Evolutionary conservation across 1,140 invertebrate genomes (phyloP).

Genomic region (Apis cerana): DNA sequence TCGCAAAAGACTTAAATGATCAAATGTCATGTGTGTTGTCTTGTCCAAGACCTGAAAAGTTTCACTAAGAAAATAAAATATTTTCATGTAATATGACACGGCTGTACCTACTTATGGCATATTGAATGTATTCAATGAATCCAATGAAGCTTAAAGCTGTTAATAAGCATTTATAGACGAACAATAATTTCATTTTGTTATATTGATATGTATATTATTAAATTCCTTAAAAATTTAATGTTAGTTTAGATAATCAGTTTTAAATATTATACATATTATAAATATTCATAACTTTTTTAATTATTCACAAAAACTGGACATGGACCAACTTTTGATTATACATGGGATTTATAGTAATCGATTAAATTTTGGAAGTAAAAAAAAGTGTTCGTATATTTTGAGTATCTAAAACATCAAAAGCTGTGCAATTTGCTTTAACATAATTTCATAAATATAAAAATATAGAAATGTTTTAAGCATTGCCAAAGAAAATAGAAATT

Average conservation of each 20-base stretch:
- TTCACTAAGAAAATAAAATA: constrained; percentile 53
- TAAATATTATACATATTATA: constrained; percentile 13
- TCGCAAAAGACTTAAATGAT: constrained; percentile 45
- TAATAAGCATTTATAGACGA: constrained; percentile 19
- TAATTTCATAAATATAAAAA: constrained; percentile 5
- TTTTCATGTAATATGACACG: constrained; percentile 51
- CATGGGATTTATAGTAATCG: not conserved
- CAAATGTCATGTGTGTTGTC: constrained; percentile 35
- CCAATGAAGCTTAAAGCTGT: constrained; percentile 3
- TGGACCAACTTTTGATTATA: constrained; percentile 38
- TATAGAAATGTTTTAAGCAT: not conserved
- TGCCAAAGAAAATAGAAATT: constrained; percentile 12
- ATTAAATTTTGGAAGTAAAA: constrained; percentile 1
- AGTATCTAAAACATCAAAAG: not conserved
- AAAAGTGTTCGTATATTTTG: constrained; percentile 13
- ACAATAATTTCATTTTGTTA: constrained; percentile 17
- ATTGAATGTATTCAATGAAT: constrained; percentile 23
- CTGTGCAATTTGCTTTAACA: constrained; percentile 7
- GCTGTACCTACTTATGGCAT: constrained; percentile 57
- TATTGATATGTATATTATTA: not conserved
- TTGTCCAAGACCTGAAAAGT: constrained; percentile 44
- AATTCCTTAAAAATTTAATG: not conserved
- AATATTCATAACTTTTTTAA: not conserved
- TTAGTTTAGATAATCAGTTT: constrained; percentile 1
- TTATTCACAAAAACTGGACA: constrained; percentile 18